phyloP scores from a whole-genome alignment of 2,113 vertebrate species.

The Tachysurus fulvidraco region DNA sequence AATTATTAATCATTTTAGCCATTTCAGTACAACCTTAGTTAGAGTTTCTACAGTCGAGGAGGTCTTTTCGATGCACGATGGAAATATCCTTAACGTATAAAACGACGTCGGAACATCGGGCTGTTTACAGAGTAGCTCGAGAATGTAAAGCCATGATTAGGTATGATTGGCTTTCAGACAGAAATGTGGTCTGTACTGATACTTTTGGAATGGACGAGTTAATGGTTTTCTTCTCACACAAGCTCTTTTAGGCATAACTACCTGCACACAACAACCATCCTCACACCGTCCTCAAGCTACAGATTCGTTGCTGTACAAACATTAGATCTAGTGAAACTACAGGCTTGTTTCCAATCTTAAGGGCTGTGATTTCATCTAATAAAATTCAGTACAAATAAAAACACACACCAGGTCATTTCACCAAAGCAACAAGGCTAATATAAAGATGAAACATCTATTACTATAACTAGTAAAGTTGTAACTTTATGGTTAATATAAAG shows the following conservation, averaged over 20 bases:
- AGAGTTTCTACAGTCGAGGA: neutral
- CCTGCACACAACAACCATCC: neutral
- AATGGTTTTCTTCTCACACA: slow-evolving; percentile 46
- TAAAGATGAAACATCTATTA: neutral
- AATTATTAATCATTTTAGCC: neutral
- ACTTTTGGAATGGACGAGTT: slow-evolving; percentile 59
- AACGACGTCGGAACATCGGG: neutral
- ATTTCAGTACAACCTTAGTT: neutral
- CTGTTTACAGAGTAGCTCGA: neutral
- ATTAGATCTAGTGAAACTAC: neutral
- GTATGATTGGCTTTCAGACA: neutral
- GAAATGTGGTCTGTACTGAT: slow-evolving; percentile 31
- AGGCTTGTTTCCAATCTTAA: neutral
- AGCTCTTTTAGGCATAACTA: slow-evolving; percentile 39
- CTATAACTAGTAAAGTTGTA: too few species aligned
- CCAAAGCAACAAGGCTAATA: slow-evolving; percentile 27
- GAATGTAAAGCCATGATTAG: neutral
- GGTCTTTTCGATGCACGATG: neutral
- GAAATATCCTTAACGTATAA: neutral
- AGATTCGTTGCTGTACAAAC: neutral
- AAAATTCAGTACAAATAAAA: neutral
- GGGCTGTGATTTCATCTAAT: neutral
- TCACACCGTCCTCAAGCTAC: neutral
- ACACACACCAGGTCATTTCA: slow-evolving; percentile 30
- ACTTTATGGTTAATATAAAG: too few species aligned